phyloP scores from a whole-genome alignment of 2,888 invertebrate genomes.

The Acronicta leporina region DNA sequence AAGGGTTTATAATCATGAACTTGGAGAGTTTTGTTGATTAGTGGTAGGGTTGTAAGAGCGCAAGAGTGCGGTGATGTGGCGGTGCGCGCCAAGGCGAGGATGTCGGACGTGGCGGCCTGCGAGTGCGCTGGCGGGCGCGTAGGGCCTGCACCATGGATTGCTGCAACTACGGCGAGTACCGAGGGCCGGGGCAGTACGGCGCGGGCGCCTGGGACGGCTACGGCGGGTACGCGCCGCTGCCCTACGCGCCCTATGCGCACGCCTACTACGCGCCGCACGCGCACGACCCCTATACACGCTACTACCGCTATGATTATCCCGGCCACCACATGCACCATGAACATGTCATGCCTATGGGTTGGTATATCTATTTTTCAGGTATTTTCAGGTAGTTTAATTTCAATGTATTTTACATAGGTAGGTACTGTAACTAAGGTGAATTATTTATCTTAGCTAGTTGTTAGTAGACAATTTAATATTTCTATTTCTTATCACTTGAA shows the following conservation, averaged over 20 bases:
- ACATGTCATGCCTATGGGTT: constrained; percentile 84
- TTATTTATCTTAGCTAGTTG: too few relatives aligned
- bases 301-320: constrained; percentile 85
- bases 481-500: too few relatives aligned
- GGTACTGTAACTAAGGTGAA: too few relatives aligned
- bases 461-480: too few relatives aligned
- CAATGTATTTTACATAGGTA: background rate
- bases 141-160: constrained; percentile 82
- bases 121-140: constrained; percentile 77
- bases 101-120: constrained; percentile 62
- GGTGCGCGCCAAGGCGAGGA: constrained; percentile 72
- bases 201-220: constrained; percentile 75
- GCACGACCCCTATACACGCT: constrained; percentile 84
- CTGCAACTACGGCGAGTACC: constrained; percentile 87
- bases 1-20: constrained; percentile 49
- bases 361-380: constrained; percentile 58
- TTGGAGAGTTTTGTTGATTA: constrained; percentile 34
- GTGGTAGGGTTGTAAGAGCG: constrained; percentile 58
- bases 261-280: constrained; percentile 77
- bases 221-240: constrained; percentile 72
- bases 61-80: constrained; percentile 72
- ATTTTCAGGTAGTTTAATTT: background rate
- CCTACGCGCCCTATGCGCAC: constrained; percentile 72
- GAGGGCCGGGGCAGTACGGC: constrained; percentile 77
- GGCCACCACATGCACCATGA: constrained; percentile 81